These are phyloP conservation scores for Biston stratarius DNA, from an alignment of 2,888 invertebrate genomes.

Conservation along the genomic window DNA sequence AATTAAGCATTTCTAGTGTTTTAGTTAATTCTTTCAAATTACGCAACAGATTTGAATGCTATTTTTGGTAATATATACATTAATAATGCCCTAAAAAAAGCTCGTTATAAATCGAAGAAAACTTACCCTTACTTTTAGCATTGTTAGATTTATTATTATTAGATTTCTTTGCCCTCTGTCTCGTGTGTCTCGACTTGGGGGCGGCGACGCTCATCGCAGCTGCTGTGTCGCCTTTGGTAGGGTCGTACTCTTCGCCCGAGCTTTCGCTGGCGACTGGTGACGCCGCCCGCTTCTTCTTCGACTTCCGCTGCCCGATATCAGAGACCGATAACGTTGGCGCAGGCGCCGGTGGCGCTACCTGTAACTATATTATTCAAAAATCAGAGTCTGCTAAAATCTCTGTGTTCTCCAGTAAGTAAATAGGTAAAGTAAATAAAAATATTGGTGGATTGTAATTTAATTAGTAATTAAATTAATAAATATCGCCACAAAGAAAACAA, in stretches of 20 bases:
- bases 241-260: conserved; percentile 83
- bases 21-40: too few relatives aligned
- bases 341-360: conserved; percentile 51
- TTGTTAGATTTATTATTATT: conserved; percentile 52
- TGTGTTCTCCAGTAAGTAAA: neutral
- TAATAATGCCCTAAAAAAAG: neutral
- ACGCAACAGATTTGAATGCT: too few relatives aligned
- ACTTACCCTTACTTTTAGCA: conserved; percentile 71
- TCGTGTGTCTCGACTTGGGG: conserved; percentile 73
- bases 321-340: conserved; percentile 72
- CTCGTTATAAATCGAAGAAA: neutral
- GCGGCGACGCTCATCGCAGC: conserved; percentile 77
- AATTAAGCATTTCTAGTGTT: too few relatives aligned
- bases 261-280: conserved; percentile 77
- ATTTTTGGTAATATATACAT: neutral
- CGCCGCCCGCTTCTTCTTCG: conserved; percentile 77
- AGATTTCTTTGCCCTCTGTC: conserved; percentile 49
- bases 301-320: conserved; percentile 77
- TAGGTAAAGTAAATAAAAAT: too few relatives aligned
- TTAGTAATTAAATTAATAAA: too few relatives aligned
- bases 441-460: too few relatives aligned
- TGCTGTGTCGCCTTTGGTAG: conserved; percentile 72
- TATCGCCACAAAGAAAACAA: too few relatives aligned
- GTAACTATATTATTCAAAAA: conserved; percentile 22
- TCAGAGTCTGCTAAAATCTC: neutral